These are phyloP conservation scores for Anthophora plumipes DNA, from an alignment of 2,888 invertebrate species.

Conservation along the genomic window DNA sequence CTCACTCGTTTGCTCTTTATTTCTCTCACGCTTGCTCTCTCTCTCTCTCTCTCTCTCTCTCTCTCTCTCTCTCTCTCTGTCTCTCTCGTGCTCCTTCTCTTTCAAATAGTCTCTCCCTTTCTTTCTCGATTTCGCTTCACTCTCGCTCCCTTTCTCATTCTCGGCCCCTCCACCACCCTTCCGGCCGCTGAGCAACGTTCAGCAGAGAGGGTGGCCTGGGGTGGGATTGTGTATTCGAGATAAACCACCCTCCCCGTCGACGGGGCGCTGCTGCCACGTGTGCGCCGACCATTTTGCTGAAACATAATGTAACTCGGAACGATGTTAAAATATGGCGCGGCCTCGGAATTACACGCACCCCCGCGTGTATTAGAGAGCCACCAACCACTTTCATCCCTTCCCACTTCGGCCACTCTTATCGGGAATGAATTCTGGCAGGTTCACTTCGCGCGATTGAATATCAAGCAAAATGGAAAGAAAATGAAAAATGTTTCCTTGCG, in stretches of 20 bases:
- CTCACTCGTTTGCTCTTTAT: constrained; percentile 10
- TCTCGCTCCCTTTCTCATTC: constrained; percentile 3
- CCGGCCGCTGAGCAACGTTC: constrained; percentile 30
- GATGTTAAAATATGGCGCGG: constrained; percentile 81
- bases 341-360: constrained; percentile 75
- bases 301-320: constrained; percentile 81
- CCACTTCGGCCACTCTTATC: constrained; percentile 51
- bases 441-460: constrained; percentile 68
- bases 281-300: constrained; percentile 83
- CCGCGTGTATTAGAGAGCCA: constrained; percentile 71
- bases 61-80: constrained; percentile 8
- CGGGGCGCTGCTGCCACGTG: constrained; percentile 80
- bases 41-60: background rate
- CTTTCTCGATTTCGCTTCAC: background rate
- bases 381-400: constrained; percentile 53
- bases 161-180: constrained; percentile 29
- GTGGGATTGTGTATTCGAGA: constrained; percentile 82
- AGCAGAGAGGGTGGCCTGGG: constrained; percentile 58
- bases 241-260: constrained; percentile 79
- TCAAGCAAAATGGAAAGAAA: constrained; percentile 52
- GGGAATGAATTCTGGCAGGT: constrained; percentile 69
- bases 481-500: constrained; percentile 39
- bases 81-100: constrained; percentile 19
- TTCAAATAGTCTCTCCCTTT: constrained; percentile 11
- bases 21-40: constrained; percentile 8